phyloP scores from a whole-genome alignment of 1,140 invertebrate genomes.

The Pseudomyrmex pallidus region DNA sequence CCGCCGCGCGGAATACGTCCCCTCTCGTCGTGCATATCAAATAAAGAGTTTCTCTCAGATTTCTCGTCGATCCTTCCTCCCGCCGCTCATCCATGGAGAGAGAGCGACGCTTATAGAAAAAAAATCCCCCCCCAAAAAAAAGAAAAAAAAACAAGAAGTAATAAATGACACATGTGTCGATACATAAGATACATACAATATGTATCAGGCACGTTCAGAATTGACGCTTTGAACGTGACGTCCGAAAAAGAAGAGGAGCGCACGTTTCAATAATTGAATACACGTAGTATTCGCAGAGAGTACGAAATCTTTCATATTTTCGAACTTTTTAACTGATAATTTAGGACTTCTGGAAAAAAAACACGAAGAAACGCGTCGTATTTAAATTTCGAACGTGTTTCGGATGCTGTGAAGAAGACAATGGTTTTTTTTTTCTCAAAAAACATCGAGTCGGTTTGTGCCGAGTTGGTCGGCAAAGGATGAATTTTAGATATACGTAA shows the following conservation, averaged over 20 bases:
- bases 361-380: no score
- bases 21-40: slow-evolving; percentile 1
- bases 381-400: neutral
- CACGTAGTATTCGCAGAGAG: neutral
- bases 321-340: neutral
- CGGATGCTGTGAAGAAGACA: neutral
- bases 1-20: neutral
- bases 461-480: neutral
- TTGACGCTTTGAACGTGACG: slow-evolving; percentile 37
- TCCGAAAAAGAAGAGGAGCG: neutral
- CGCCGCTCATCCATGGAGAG: neutral
- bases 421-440: neutral
- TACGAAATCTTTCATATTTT: neutral
- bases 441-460: neutral
- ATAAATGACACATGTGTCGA: slow-evolving; percentile 43
- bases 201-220: slow-evolving; percentile 20
- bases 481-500: neutral
- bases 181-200: neutral
- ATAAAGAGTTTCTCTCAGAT: slow-evolving; percentile 4
- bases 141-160: neutral
- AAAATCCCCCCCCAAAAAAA: neutral
- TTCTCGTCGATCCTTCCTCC: slow-evolving; percentile 9
- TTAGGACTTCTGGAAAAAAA: no score
- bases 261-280: slow-evolving; percentile 3
- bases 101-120: slow-evolving; percentile 1